Percentiles rank a stretch among this genome's conserved stretches.
Evolutionary conservation across 1,140 invertebrate species (phyloP).

Genomic region (Sminthurinus signatus): DNA sequence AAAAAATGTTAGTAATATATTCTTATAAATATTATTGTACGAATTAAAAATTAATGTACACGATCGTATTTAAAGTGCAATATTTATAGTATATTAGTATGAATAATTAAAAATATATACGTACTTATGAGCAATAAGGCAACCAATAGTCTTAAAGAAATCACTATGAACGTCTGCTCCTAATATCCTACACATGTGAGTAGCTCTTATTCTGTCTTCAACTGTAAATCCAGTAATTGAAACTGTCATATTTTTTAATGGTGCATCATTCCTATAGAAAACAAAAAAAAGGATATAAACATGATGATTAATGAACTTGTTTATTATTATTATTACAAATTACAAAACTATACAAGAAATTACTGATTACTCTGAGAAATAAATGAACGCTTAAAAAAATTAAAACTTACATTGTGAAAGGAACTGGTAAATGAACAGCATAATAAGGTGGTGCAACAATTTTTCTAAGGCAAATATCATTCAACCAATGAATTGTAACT

Average conservation of each 20-base stretch:
- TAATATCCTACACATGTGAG: slow-evolving; percentile 71
- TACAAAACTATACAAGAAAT: too few species aligned
- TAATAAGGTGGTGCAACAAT: slow-evolving; percentile 85
- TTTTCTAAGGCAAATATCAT: slow-evolving; percentile 75
- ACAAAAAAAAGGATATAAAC: background rate
- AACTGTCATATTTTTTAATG: slow-evolving; percentile 58
- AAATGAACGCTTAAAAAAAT: too few species aligned
- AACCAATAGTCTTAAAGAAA: slow-evolving; percentile 53
- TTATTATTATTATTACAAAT: too few species aligned
- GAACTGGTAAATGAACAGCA: slow-evolving; percentile 79
- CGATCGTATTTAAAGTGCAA: too few species aligned
- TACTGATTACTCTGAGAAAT: too few species aligned
- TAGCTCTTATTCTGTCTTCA: slow-evolving; percentile 71
- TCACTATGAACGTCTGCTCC: slow-evolving; percentile 72
- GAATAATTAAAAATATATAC: too few species aligned
- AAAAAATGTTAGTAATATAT: too few species aligned
- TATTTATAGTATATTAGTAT: too few species aligned
- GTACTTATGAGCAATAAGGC: slow-evolving; percentile 55
- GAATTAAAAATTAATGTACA: too few species aligned
- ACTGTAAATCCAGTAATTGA: slow-evolving; percentile 77
- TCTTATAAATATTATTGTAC: too few species aligned
- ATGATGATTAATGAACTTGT: too few species aligned
- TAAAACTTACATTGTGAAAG: slow-evolving; percentile 53
- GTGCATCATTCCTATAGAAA: slow-evolving; percentile 49
- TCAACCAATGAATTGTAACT: slow-evolving; percentile 90